These are phyloP conservation scores for Ornithoptera priamus DNA, from an alignment of 2,888 invertebrate genomes.

Conservation along the genomic window DNA sequence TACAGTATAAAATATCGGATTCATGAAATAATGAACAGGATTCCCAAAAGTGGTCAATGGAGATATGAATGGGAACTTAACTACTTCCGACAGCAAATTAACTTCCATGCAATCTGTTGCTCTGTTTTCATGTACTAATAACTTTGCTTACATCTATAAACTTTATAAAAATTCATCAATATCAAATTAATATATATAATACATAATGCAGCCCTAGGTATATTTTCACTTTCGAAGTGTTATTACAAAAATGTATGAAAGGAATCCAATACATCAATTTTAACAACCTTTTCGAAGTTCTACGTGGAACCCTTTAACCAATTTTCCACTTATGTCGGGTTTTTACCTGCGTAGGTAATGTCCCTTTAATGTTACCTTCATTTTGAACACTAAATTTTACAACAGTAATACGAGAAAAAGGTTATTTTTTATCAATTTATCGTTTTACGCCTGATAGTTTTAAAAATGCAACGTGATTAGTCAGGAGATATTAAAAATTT, in stretches of 20 bases:
- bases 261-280: background rate
- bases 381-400: background rate
- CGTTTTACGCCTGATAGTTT: background rate
- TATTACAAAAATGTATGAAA: background rate
- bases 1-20: background rate
- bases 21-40: background rate
- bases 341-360: background rate
- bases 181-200: background rate
- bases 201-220: background rate
- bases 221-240: background rate
- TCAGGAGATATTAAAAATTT: background rate
- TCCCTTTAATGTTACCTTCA: background rate
- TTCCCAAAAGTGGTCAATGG: background rate
- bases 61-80: too few relatives aligned
- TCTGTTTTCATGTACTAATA: too few relatives aligned
- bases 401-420: background rate
- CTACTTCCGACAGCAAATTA: too few relatives aligned
- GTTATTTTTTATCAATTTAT: background rate
- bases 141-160: too few relatives aligned
- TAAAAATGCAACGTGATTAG: conserved; percentile 9
- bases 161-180: background rate
- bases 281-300: background rate
- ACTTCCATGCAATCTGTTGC: too few relatives aligned
- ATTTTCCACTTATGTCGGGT: background rate
- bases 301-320: background rate